Base-by-base conservation (phyloP, 2,888 invertebrate species). In the Lamellibrachia columna region DNA sequence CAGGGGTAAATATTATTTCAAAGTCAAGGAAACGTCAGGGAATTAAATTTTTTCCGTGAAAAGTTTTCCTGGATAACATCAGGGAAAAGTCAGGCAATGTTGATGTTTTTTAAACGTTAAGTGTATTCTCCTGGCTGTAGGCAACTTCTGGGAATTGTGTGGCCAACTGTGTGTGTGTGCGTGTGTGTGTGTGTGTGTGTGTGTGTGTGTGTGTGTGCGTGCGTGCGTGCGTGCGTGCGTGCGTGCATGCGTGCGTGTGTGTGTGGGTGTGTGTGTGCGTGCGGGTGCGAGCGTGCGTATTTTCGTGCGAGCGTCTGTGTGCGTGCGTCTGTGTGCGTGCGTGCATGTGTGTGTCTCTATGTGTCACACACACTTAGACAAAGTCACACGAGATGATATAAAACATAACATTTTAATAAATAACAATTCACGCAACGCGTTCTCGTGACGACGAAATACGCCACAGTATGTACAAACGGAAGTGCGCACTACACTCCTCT, bases 191-290 rank as follows among this genome's bases (percentile, higher is more conserved):
- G 90, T 92, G 92, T 92, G 93, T 93, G 91, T 93, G 90, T 93
- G 91, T 93, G 92, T 93, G 90, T 93, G 92, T 93, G 52, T 58
- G 93, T 75, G 90, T 92, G 93, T 92, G 90, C 93, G 92, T 93
- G 91, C 93, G 55, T 93, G 91, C 93, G 93, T 92, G 91, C 92
- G 92, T 93, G 91, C 93, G 93, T 92, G 91, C 92, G 92, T 93
- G 91, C 92, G 58, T 93, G 91, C 92, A 90, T 92, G 91, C 92
- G 90, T 92, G 92, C 92, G 93, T 93, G 91, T 93, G 90, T 93
- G 91, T 93, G 92, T 93, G 90, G 92, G 92, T 93, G 52, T 58
- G 93, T 75, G 90, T 92, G 93, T 92, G 90, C 93, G 92, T 93
- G 91, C 93, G 55, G 55, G 60, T 92, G 91, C 90, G 60, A 92